Evolutionary conservation across 2,888 invertebrate species (phyloP), one percentile per base, ranked within the genome.

Genomic region (Achlya flavicornis): DNA sequence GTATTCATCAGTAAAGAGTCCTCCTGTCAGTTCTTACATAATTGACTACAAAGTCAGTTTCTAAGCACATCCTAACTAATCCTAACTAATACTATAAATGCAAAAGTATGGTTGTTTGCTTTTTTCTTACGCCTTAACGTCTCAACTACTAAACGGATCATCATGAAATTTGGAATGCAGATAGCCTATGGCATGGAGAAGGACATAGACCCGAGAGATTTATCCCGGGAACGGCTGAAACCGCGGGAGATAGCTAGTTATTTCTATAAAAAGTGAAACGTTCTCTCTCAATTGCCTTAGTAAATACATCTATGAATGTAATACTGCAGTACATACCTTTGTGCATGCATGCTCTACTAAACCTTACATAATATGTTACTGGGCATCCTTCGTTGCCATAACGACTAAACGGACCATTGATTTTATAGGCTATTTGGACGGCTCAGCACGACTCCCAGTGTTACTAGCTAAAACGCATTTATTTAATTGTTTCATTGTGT

Each of bases 371-470:
- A 41, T 66, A 66, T 64, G 60, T 62, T n/a, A 64, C 60, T 66
- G 61, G 63, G 61, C 57, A 61, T 64, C 62, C 63, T 64, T 62
- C 66, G 62, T 63, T 64, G 63, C 75, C 65, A 71, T 26, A 64
- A 61, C 61, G 63, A 63, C 61, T 64, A 61, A 58, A 71, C 64
- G 74, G 66, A 65, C 74, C 82, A 74, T 69, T 66, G 76, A 76
- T 81, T 85, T 85, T 84, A 86, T 84, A 80, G 85, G 78, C 85
- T 76, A 84, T 86, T 83, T 77, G 75, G 80, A 75, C 68, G 80
- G 79, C 79, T 78, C 81, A 80, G 83, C 85, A 78, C 81, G 83
- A 76, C 59, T 69, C 76, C 72, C 74, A 67, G 64, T 67, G 78
- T 80, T 76, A 76, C 78, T 77, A 78, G 77, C 75, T 76, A 14